Evolutionary conservation across 2,113 vertebrate genomes (phyloP).

Genomic region (Vulpes vulpes): DNA sequence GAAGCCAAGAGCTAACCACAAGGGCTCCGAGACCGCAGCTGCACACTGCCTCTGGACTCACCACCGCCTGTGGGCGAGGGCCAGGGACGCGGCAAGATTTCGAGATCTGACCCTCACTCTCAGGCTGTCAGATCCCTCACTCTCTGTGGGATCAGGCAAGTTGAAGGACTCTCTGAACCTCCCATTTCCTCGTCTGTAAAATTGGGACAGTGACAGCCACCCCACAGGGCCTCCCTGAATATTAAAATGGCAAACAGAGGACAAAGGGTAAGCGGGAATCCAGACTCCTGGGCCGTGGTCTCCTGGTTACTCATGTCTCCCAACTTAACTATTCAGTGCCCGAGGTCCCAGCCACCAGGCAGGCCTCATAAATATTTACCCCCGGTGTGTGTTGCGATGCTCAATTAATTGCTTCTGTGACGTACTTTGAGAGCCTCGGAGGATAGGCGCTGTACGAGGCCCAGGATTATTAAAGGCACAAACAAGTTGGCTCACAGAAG

Average conservation of each 20-base stretch:
- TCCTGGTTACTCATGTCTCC: not conserved
- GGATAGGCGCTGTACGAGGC: constrained; percentile 44
- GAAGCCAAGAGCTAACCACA: not conserved
- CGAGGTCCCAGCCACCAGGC: not conserved
- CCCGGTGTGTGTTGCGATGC: constrained; percentile 39
- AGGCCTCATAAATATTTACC: constrained; percentile 83
- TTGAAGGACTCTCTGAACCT: not conserved
- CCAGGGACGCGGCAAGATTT: not conserved
- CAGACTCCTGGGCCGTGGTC: not conserved
- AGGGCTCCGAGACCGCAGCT: not conserved
- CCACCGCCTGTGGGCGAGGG: rapidly evolving
- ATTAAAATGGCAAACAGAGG: not conserved
- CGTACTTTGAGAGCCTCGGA: constrained; percentile 67
- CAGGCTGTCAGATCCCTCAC: rapidly evolving
- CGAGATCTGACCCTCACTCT: too few species aligned
- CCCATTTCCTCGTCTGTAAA: not conserved
- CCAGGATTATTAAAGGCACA: constrained; percentile 16
- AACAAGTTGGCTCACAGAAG: constrained; percentile 39
- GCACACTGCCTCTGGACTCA: rapidly evolving
- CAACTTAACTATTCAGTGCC: not conserved
- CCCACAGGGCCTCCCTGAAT: not conserved
- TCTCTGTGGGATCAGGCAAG: not conserved
- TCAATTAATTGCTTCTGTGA: constrained; percentile 77
- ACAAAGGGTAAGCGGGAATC: not conserved
- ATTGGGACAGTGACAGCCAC: rapidly evolving